A percentile compares a stretch with the other conserved stretches of the same genome.
phyloP scores from a whole-genome alignment of 2,113 vertebrate genomes.

The Zapus hudsonius region DNA sequence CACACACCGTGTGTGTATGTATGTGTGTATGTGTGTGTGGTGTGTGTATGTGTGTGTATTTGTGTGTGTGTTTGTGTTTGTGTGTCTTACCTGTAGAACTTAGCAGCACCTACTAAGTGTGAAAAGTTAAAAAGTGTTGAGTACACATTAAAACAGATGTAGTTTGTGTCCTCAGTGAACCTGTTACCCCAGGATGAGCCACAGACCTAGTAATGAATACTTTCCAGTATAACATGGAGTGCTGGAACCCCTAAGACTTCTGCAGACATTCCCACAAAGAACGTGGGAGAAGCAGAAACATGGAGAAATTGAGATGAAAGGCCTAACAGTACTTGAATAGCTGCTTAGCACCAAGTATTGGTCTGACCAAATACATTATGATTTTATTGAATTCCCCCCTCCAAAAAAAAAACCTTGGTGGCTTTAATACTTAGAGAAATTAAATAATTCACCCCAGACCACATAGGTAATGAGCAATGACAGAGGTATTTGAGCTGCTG shows the following conservation, averaged over 20 bases:
- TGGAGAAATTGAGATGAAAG: not conserved
- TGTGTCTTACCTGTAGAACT: not conserved
- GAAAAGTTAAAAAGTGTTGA: not conserved
- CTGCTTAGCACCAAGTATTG: not conserved
- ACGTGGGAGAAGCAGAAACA: not conserved
- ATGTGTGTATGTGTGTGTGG: too few relatives aligned
- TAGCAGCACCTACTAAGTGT: not conserved
- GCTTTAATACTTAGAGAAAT: not conserved
- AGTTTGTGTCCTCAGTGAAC: not conserved
- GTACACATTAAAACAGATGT: not conserved
- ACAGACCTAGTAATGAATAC: not conserved
- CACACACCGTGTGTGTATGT: too few relatives aligned
- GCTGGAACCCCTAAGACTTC: not conserved
- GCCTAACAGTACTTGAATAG: not conserved
- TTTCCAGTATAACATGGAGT: not conserved
- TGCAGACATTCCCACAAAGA: not conserved
- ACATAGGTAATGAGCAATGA: not conserved
- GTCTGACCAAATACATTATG: not conserved
- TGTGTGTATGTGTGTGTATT: too few relatives aligned
- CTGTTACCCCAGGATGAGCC: not conserved
- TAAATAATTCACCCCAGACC: slow-evolving; percentile 5
- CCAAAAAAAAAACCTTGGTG: not conserved
- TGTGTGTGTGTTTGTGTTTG: too few relatives aligned
- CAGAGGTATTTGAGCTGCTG: not conserved
- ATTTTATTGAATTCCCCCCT: not conserved